A percentile compares a stretch with the other conserved stretches of the same genome.
phyloP scores from a whole-genome alignment of 2,113 vertebrate genomes.

The Scomber scombrus region DNA sequence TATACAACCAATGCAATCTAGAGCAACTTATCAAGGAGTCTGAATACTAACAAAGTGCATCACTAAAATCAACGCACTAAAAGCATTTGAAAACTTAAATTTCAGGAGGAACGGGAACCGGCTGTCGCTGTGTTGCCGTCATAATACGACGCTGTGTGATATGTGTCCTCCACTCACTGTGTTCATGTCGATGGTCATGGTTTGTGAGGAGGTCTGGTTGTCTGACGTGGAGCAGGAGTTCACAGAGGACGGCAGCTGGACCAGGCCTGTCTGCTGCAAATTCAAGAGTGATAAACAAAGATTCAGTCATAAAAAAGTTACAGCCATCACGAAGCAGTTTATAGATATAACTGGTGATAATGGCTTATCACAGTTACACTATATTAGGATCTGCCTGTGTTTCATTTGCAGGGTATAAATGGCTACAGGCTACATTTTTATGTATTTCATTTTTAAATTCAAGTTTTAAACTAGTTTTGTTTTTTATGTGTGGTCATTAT shows the following conservation, averaged over 20 bases:
- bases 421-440: too few relatives aligned
- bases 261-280: constrained; percentile 79
- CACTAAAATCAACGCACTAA: not conserved
- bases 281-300: constrained; percentile 17
- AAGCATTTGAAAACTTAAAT: not conserved
- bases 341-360: not conserved
- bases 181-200: constrained; percentile 89
- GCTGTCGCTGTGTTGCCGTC: not conserved
- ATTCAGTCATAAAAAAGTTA: not conserved
- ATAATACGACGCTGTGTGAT: not conserved
- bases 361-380: not conserved
- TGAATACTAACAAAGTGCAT: not conserved
- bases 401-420: not conserved
- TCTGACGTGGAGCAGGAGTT: constrained; percentile 86
- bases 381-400: not conserved
- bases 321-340: not conserved
- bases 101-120: not conserved
- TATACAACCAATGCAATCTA: not conserved
- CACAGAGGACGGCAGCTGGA: constrained; percentile 85
- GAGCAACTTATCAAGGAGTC: not conserved
- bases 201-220: constrained; percentile 87
- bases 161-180: constrained; percentile 84
- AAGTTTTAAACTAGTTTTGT: not conserved
- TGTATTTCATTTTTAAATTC: not conserved
- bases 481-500: not conserved